Evolutionary conservation across 1,140 invertebrate genomes (phyloP), one percentile per base, ranked within the genome.

Genomic region (Brachionus manjavacas): DNA sequence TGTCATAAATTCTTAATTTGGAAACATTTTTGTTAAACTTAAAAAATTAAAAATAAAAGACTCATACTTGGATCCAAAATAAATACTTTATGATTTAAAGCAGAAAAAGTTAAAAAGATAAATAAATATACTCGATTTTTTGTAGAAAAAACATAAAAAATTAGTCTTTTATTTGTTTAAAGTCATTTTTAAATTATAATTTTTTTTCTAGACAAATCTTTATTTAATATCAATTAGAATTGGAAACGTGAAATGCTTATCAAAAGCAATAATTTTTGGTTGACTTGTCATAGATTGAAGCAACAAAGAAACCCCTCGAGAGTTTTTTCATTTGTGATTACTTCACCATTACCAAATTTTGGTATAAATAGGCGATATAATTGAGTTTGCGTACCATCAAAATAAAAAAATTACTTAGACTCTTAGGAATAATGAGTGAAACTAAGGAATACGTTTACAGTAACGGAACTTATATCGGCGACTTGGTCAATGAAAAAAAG

Each of bases 341-440:
- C 52, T 20, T 60, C 20, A 60, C 52, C 52, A 60, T 60, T 20
- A 60, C 52, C 52, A 60, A 60, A 20, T 23, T 20, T 20, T 23
- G 20, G 20, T 60, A 60, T 60, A 60, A 60, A 60, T 60, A 60
- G 25, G 52, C 23, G 1, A 20, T 20, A 7, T 23, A 60, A 60
- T 60, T 0, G 20, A 60, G 52, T 7, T 60, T 60, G 52, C 25
- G 20, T 23, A 60, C 52, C 52, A 60, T 60, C n/a, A 41, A 39
- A 35, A 39, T 12, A 72, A 41, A 72, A 72, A 41, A 39, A 72
- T 8, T 72, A 4, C 31, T 35, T 7, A 35, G 0, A 41, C 20
- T 9, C 89, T 89, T 85, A 88, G 88, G 87, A 87, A 90, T 85
- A 87, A 87, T 86, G 87, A 87, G 86, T 88, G 89, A 88, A 89